phyloP scores from a whole-genome alignment of 2,888 invertebrate genomes.

The Pammene fasciana region DNA sequence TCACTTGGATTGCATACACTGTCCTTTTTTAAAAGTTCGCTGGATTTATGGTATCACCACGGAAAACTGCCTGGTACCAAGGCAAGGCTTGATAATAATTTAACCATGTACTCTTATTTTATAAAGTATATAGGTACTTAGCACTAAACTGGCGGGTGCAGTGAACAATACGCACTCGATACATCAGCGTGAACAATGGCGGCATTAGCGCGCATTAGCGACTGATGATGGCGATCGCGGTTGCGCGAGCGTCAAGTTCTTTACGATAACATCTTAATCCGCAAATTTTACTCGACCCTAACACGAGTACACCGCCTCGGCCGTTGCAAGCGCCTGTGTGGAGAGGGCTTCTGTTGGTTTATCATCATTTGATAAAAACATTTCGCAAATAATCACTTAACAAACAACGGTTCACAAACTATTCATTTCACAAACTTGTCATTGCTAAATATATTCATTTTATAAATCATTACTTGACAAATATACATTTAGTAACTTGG shows the following conservation, averaged over 20 bases:
- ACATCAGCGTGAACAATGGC: slow-evolving; percentile 59
- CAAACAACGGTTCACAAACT: too few species aligned
- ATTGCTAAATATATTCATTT: too few species aligned
- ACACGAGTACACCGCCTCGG: slow-evolving; percentile 46
- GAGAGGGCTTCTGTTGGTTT: slow-evolving; percentile 46
- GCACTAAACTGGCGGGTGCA: slow-evolving; percentile 24
- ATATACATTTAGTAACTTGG: too few species aligned
- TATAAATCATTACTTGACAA: too few species aligned
- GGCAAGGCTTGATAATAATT: neutral
- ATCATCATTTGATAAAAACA: too few species aligned
- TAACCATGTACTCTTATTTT: neutral
- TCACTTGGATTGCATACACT: too few species aligned
- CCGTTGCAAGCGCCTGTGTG: slow-evolving; percentile 49
- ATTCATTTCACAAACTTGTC: too few species aligned
- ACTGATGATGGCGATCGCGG: slow-evolving; percentile 55
- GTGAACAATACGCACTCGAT: slow-evolving; percentile 36
- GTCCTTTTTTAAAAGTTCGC: too few species aligned
- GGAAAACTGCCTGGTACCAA: neutral
- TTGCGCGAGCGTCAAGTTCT: slow-evolving; percentile 62
- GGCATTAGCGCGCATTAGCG: slow-evolving; percentile 73
- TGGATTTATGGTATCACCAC: too few species aligned
- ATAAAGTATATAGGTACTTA: neutral
- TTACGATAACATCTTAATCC: slow-evolving; percentile 78
- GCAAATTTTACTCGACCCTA: slow-evolving; percentile 56
- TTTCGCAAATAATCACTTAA: too few species aligned